Evolutionary conservation across 2,797 vertebrate species (phyloP), one percentile per base, ranked within the genome.

Genomic region (Helostoma temminkii): DNA sequence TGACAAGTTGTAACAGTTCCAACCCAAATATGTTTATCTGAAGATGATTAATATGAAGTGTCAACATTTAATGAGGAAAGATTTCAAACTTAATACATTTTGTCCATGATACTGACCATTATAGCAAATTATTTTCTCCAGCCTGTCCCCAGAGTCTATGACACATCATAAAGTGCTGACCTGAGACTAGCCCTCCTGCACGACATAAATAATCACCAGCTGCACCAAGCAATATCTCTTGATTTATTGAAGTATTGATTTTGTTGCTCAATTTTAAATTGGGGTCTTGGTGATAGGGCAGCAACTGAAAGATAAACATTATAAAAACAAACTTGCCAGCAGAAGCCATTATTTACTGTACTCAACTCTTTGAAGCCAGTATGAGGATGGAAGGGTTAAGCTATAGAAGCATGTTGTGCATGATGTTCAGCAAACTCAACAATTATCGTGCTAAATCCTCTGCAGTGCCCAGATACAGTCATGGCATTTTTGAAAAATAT

Each of bases 241-340:
- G 83, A 89, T 88, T 87, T 79, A 85, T 85, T 76, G 78, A 83
- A 54, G 72, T 88, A 90, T 91, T 84, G 83, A 91, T 90, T 89
- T 81, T 84, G 76, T 88, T 81, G 68, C 74, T 87, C 72, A 43
- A 66, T 79, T 87, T 85, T 54, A 67, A 78, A 87, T 87, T 52
- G 53, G 70, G 34, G 49, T 73, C 53, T 54, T 24, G 56, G 67
- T 80, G 71, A 78, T 57, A 65, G 56, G 64, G 14, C 64, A 24
- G 65, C 43, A 66, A 76, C 84, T 83, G 68, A 77, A 81, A 78
- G 79, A 87, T 83, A 82, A 83, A 80, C 81, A 79, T 71, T 74
- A 65, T 69, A 81, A 85, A 89, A 83, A 61, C 34, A 73, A 74
- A 68, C 67, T 30, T 46, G 25, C 39, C 28, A 61, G 60, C 53